Conservation (phyloP, 2,888 invertebrate species). For the Dryobota labecula region DNA sequence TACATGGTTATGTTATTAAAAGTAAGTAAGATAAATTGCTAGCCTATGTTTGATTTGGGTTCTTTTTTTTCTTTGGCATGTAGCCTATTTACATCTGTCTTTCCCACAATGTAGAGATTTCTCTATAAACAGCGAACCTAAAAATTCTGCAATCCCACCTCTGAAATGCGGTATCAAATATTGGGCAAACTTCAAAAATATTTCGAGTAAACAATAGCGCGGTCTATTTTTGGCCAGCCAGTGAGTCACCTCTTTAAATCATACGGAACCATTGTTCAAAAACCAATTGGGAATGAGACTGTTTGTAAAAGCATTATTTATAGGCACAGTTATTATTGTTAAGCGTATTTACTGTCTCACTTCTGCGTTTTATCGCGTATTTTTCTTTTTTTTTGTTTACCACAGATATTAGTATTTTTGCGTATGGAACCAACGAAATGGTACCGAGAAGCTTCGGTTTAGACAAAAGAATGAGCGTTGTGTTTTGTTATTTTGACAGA, state of each 20-base stretch:
- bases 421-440: neutral
- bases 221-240: constrained; percentile 36
- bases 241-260: constrained; percentile 54
- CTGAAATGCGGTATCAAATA: constrained; percentile 14
- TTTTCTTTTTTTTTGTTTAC: constrained; percentile 36
- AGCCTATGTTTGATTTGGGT: no score
- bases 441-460: constrained; percentile 15
- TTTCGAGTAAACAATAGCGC: constrained; percentile 4
- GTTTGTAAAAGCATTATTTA: constrained; percentile 54
- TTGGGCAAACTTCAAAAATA: constrained; percentile 25
- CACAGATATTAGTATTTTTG: constrained; percentile 7
- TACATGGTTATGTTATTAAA: no score
- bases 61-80: no score
- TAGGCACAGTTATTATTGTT: constrained; percentile 44
- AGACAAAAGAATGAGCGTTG: neutral
- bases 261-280: constrained; percentile 46
- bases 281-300: constrained; percentile 43
- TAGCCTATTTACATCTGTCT: no score
- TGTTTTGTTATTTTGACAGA: constrained; percentile 6
- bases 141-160: neutral
- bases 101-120: neutral
- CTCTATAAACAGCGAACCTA: neutral
- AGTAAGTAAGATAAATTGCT: no score
- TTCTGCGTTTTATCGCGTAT: constrained; percentile 32
- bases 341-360: constrained; percentile 42